Evolutionary conservation across 2,797 vertebrate genomes (phyloP).

Genomic region (Cirrhinus mrigala): DNA sequence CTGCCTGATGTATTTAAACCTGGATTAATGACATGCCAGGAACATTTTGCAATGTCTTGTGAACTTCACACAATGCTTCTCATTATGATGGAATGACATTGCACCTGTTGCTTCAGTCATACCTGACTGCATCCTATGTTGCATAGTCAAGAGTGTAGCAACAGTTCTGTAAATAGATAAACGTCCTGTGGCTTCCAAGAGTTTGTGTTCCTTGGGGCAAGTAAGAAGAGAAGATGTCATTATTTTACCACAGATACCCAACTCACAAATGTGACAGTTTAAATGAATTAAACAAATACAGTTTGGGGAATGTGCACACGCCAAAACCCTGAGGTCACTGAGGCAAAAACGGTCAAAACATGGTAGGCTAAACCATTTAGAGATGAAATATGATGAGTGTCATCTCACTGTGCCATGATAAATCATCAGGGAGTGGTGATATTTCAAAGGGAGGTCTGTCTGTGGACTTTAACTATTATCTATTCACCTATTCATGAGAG

Average conservation of each 20-base stretch:
- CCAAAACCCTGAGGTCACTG: background rate
- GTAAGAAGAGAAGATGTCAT: constrained; percentile 18
- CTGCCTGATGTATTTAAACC: background rate
- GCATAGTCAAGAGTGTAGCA: constrained; percentile 21
- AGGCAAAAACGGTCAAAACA: constrained; percentile 1
- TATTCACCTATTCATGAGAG: background rate
- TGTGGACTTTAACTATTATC: background rate
- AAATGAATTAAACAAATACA: constrained; percentile 10
- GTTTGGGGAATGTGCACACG: background rate
- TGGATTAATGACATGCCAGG: constrained; percentile 14
- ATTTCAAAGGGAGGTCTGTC: background rate
- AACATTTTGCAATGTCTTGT: constrained; percentile 2
- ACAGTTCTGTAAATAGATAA: constrained; percentile 37
- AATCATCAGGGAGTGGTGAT: constrained; percentile 14
- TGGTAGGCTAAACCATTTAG: background rate
- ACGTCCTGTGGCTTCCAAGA: constrained; percentile 23
- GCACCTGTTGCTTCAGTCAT: constrained; percentile 46
- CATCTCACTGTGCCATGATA: background rate
- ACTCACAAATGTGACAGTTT: background rate
- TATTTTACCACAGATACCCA: constrained; percentile 10
- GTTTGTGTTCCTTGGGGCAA: constrained; percentile 29
- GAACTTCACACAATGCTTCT: constrained; percentile 22
- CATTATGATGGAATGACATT: constrained; percentile 13
- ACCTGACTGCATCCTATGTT: constrained; percentile 35
- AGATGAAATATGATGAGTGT: constrained; percentile 8